These are phyloP conservation scores for Argyresthia goedartella DNA, from an alignment of 2,888 invertebrate species.

Conservation along the genomic window DNA sequence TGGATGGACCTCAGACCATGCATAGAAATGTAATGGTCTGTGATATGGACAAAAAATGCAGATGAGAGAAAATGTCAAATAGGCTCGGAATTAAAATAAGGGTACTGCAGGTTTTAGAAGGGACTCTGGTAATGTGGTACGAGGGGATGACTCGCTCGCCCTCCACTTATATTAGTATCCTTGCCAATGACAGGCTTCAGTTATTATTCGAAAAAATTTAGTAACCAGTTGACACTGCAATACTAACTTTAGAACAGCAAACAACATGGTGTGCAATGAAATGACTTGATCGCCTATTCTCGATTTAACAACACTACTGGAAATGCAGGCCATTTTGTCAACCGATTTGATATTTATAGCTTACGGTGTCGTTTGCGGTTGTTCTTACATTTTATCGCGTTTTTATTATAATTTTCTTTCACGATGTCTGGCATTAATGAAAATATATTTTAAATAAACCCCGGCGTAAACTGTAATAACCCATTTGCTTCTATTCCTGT, in stretches of 20 bases:
- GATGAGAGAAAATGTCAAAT: conserved; percentile 57
- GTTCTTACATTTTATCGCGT: conserved; percentile 29
- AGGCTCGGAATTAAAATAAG: conserved; percentile 36
- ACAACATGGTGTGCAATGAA: not conserved
- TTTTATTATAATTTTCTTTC: conserved; percentile 35
- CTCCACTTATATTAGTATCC: too few species aligned
- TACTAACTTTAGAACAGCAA: not conserved
- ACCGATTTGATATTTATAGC: conserved; percentile 30
- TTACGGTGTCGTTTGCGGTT: conserved; percentile 20
- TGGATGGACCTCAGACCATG: too few species aligned
- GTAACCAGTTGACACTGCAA: not conserved
- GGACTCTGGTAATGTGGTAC: conserved; percentile 44
- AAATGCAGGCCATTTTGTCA: conserved; percentile 26
- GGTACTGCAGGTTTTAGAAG: conserved; percentile 23
- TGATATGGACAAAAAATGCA: conserved; percentile 58
- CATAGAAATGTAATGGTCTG: too few species aligned
- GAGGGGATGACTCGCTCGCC: conserved; percentile 25
- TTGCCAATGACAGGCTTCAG: not conserved
- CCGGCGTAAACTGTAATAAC: conserved; percentile 23
- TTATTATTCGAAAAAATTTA: not conserved
- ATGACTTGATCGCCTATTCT: not conserved
- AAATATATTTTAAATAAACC: conserved; percentile 17
- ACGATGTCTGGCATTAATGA: conserved; percentile 25
- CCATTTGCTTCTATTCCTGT: conserved; percentile 14
- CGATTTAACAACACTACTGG: conserved; percentile 3